A percentile compares a stretch with the other conserved stretches of the same genome.
phyloP scores from a whole-genome alignment of 2,113 vertebrate genomes.

The Xiphias gladius region DNA sequence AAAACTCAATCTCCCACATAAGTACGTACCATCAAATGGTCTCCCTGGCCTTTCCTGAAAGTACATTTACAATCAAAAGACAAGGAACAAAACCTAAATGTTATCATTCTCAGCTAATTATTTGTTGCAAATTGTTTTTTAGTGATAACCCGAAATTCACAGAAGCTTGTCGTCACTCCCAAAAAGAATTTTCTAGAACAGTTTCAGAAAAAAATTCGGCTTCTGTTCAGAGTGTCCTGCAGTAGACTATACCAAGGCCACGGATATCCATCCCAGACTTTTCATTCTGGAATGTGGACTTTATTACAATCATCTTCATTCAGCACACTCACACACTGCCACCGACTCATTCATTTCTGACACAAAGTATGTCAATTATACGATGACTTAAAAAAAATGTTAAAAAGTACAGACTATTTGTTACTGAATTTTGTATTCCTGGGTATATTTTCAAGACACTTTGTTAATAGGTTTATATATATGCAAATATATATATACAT shows the following conservation, averaged over 20 bases:
- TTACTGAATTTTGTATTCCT: conserved; percentile 83
- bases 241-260: conserved; percentile 78
- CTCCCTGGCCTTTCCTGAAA: conserved; percentile 73
- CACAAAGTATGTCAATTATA: conserved; percentile 61
- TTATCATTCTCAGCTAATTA: conserved; percentile 52
- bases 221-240: conserved; percentile 66
- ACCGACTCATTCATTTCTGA: conserved; percentile 61
- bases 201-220: conserved; percentile 49
- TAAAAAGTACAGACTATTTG: conserved; percentile 81
- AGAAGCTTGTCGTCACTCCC: conserved; percentile 53
- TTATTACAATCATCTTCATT: conserved; percentile 79
- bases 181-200: conserved; percentile 45
- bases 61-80: conserved; percentile 76
- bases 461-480: conserved; percentile 84
- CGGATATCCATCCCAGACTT: conserved; percentile 76
- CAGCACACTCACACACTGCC: conserved; percentile 59
- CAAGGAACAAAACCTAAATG: conserved; percentile 62
- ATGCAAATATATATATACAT: conserved; percentile 78
- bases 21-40: conserved; percentile 70
- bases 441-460: conserved; percentile 86
- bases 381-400: conserved; percentile 64
- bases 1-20: conserved; percentile 60
- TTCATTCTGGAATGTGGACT: conserved; percentile 79
- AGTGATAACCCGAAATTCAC: conserved; percentile 66
- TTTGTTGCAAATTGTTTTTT: conserved; percentile 36